These are phyloP conservation scores for Decapterus maruadsi DNA, from an alignment of 2,797 vertebrate genomes.

Conservation along the genomic window DNA sequence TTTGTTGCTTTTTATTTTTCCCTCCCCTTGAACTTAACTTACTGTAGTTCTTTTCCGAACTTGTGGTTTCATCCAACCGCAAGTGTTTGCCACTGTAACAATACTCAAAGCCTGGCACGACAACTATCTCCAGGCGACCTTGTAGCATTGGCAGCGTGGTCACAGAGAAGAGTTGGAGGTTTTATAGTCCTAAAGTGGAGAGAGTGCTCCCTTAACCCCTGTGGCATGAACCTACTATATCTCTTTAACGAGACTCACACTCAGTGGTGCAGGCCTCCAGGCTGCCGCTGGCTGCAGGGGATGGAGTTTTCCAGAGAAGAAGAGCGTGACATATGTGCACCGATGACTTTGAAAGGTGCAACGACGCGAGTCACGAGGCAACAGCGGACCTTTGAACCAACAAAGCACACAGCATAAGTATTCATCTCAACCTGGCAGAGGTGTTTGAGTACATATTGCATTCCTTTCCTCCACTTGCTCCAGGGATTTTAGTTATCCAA, in stretches of 20 bases:
- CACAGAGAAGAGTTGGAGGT: slow-evolving; percentile 60
- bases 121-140: slow-evolving; percentile 64
- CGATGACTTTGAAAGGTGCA: slow-evolving; percentile 43
- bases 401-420: slow-evolving; percentile 40
- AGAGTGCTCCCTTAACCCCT: slow-evolving; percentile 63
- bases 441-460: slow-evolving; percentile 41
- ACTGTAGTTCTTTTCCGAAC: not conserved
- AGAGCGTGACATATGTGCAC: slow-evolving; percentile 39
- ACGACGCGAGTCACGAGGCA: slow-evolving; percentile 38
- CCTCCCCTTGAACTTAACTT: not conserved
- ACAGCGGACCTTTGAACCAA: slow-evolving; percentile 56
- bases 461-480: slow-evolving; percentile 43
- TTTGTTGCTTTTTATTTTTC: slow-evolving; percentile 10
- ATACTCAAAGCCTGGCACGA: slow-evolving; percentile 38
- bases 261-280: slow-evolving; percentile 58
- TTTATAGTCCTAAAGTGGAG: slow-evolving; percentile 72
- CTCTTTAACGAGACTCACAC: slow-evolving; percentile 72
- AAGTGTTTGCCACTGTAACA: slow-evolving; percentile 12
- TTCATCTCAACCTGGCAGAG: slow-evolving; percentile 54
- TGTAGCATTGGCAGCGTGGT: slow-evolving; percentile 44
- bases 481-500: slow-evolving; percentile 54
- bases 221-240: slow-evolving; percentile 69
- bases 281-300: slow-evolving; percentile 64
- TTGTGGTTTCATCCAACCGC: not conserved
- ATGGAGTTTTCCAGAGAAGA: slow-evolving; percentile 51